Base-by-base conservation (phyloP, 2,797 vertebrate genomes). In the Cyprinella venusta region DNA sequence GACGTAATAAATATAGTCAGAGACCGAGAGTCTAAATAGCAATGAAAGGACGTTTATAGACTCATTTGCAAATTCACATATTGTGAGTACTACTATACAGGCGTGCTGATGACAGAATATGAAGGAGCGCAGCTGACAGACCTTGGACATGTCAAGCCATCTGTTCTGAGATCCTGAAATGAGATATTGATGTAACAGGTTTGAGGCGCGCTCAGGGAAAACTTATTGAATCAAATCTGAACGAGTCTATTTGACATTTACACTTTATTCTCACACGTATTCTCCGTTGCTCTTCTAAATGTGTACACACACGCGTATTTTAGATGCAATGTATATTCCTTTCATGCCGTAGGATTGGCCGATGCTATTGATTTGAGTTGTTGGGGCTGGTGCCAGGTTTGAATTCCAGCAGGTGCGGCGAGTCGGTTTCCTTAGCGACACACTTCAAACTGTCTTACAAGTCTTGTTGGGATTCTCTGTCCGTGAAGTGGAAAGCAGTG, bases 71-170 rank as follows among this genome's bases (percentile, higher is more conserved):
- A 52, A 52, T 81, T 52, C 16, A 2, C 77, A 80, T 61, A 80
- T 63, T 63, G 7, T 24, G 36, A 59, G 77, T 52, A 64, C 63
- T 54, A 54, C 59, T 30, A n/a, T 30, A n/a, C 19, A 80, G 50
- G 12, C 36, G 6, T 7, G 48, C 63, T 3, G 30, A 38, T 52
- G 45, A 68, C 36, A 38, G n/a, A 45, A 42, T 77, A 33, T 79
- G 52, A 72, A 42, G 21, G 8, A n/a, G 30, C n/a, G 18, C 61
- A 30, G 18, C 52, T 33, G 59, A 38, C 80, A 75, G 54, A 90
- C 88, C 88, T 87, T 87, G 0, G 83, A 89, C 85, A 91, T 86
- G 8, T 80, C 85, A 63, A 80, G 33, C 87, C 88, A 88, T 79
- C 83, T 90, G 78, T 80, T 50, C 1, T 42, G 26, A 2, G 87